Conservation (phyloP, 2,797 vertebrate genomes). For the Chromis chromis region DNA sequence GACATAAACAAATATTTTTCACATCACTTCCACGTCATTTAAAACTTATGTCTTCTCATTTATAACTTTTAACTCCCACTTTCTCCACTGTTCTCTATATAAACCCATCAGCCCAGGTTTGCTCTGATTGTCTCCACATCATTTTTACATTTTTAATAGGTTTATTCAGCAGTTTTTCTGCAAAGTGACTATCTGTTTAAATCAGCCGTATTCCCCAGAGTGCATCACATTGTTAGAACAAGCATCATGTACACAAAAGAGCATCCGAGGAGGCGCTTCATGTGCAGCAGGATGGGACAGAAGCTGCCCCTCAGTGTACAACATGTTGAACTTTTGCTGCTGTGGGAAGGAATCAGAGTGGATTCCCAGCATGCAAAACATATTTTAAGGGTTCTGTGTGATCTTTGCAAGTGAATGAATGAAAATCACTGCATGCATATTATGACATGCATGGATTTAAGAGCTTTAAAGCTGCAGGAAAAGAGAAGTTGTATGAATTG, state of each 20-base stretch:
- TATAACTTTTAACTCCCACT: neutral
- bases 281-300: slow-evolving; percentile 5
- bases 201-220: slow-evolving; percentile 41
- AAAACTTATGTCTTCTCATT: no score
- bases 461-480: neutral
- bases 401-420: no score
- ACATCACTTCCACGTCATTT: no score
- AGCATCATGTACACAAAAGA: slow-evolving; percentile 60
- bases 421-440: neutral
- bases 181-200: slow-evolving; percentile 46
- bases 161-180: slow-evolving; percentile 57
- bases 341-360: no score
- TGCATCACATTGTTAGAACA: slow-evolving; percentile 35
- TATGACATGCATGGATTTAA: neutral
- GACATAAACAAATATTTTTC: no score
- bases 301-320: slow-evolving; percentile 6
- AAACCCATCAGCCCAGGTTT: neutral
- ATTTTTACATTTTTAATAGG: slow-evolving; percentile 24
- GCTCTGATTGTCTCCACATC: neutral
- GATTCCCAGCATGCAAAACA: no score
- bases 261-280: slow-evolving; percentile 22
- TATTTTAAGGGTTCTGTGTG: no score
- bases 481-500: slow-evolving; percentile 2
- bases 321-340: slow-evolving; percentile 27
- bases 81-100: slow-evolving; percentile 13